Conservation (phyloP, 2,888 invertebrate species). For the Lamellibrachia satsuma region DNA sequence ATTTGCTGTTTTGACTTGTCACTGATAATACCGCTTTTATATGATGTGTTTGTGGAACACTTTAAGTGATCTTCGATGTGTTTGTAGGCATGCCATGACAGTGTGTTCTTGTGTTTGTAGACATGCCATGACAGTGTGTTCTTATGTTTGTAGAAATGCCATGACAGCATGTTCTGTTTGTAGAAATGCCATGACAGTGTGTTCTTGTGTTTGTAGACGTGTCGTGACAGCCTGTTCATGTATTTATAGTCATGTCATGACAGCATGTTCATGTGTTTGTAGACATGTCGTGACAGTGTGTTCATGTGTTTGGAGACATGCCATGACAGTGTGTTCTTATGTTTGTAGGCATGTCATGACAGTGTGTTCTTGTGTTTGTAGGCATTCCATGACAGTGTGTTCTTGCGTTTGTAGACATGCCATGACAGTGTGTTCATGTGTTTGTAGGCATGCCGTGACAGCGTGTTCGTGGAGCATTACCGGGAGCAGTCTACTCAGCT, state of each 20-base stretch:
- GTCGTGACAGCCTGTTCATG: background rate
- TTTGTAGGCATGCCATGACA: too few species aligned
- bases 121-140: too few species aligned
- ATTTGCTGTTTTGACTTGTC: too few species aligned
- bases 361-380: too few species aligned
- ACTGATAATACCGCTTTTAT: too few species aligned
- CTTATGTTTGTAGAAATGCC: too few species aligned
- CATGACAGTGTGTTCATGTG: background rate
- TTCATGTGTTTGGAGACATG: slow-evolving; percentile 1
- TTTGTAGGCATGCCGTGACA: slow-evolving; percentile 52
- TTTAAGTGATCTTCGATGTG: too few species aligned
- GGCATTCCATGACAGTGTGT: background rate
- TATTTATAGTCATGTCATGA: background rate
- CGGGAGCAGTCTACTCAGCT: slow-evolving; percentile 56
- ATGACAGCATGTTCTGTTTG: too few species aligned
- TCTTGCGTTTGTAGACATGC: background rate
- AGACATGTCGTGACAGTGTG: background rate
- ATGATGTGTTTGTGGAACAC: too few species aligned
- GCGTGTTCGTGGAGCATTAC: slow-evolving; percentile 61
- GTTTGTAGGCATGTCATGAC: too few species aligned
- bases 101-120: too few species aligned
- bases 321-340: too few species aligned
- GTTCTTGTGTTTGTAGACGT: slow-evolving; percentile 17
- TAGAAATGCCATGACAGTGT: background rate
- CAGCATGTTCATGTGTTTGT: background rate